Percentiles rank a stretch among this genome's conserved stretches.
Evolutionary conservation across 2,113 vertebrate genomes (phyloP).

Genomic region (Lophochroa leadbeateri): DNA sequence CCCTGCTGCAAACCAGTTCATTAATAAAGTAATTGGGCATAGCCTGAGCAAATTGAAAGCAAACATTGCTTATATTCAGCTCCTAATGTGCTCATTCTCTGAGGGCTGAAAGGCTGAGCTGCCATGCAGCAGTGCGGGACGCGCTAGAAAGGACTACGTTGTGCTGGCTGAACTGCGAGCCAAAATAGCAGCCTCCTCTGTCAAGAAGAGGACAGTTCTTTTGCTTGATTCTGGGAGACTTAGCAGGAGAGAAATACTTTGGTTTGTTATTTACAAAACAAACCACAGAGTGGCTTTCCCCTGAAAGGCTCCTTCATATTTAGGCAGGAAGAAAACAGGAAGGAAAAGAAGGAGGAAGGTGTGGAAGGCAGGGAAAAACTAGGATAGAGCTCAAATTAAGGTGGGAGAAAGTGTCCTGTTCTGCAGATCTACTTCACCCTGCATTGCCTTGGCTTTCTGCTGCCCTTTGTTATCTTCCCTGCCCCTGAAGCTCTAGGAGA

Average conservation of each 20-base stretch:
- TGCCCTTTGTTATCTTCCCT: neutral
- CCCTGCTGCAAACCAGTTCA: neutral
- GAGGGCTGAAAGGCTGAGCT: neutral
- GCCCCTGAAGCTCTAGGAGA: fast-evolving
- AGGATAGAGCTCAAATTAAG: neutral
- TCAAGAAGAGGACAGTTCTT: neutral
- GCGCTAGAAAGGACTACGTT: neutral
- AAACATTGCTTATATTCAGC: slow-evolving; percentile 22
- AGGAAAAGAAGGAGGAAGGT: neutral
- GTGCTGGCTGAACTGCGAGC: neutral
- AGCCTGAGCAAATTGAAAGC: slow-evolving; percentile 9
- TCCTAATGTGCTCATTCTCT: neutral
- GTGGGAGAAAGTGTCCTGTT: neutral
- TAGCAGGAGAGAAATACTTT: neutral
- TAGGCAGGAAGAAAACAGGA: neutral
- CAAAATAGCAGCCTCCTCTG: neutral
- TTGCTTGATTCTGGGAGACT: neutral
- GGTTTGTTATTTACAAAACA: neutral
- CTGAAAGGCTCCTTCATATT: neutral
- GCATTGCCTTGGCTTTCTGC: neutral
- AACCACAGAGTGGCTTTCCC: neutral
- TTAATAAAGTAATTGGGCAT: slow-evolving; percentile 42
- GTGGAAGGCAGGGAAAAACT: neutral
- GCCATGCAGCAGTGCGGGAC: neutral
- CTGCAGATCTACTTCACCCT: neutral